Percentiles rank a stretch among this genome's conserved stretches.
phyloP scores from a whole-genome alignment of 2,888 invertebrate species.

The Diplazon laetatorius region DNA sequence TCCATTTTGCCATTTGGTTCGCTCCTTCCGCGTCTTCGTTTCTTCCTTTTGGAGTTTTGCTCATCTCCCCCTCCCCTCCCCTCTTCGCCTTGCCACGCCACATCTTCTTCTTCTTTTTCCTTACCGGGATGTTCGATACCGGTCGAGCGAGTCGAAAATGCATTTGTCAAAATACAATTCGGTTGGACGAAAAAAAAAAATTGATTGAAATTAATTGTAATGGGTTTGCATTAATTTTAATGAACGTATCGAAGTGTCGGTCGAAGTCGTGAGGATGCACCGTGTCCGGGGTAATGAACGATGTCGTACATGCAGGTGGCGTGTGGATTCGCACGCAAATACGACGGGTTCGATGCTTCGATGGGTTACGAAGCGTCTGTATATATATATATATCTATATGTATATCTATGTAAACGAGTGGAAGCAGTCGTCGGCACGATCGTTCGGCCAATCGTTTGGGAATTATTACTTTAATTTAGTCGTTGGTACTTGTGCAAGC shows the following conservation, averaged over 20 bases:
- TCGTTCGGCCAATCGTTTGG: conserved; percentile 2
- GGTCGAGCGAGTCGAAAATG: background rate
- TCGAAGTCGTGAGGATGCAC: no score
- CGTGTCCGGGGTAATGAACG: background rate
- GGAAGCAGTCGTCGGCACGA: background rate
- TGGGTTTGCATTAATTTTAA: conserved; percentile 5
- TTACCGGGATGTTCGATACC: background rate
- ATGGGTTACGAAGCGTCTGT: background rate
- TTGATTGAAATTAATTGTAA: conserved; percentile 16
- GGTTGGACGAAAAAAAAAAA: conserved; percentile 9
- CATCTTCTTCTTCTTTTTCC: no score
- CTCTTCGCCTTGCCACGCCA: background rate
- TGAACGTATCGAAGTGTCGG: background rate
- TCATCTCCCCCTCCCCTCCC: background rate
- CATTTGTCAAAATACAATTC: background rate
- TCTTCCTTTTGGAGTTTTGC: background rate
- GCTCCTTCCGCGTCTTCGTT: background rate
- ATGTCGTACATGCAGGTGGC: background rate
- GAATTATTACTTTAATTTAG: conserved; percentile 49
- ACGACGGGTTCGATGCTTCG: background rate
- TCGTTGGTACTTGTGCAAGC: conserved; percentile 12
- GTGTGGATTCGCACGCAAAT: background rate
- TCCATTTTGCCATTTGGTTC: background rate
- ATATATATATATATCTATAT: no score
- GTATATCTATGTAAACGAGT: background rate